These are phyloP conservation scores for Sphecodes monilicornis DNA, from an alignment of 2,888 invertebrate species.

Conservation along the genomic window DNA sequence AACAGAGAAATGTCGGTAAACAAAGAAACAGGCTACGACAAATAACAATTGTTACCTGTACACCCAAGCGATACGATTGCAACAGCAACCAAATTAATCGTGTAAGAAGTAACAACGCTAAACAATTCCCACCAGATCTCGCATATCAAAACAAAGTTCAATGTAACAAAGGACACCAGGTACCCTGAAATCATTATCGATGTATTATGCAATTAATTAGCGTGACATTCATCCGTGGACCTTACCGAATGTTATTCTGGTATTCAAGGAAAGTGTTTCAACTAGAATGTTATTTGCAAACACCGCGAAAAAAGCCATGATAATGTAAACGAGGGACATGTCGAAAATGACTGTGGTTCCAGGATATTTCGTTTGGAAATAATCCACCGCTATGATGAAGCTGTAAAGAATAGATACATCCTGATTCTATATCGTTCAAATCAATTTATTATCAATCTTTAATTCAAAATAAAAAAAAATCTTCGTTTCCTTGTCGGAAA, in stretches of 20 bases:
- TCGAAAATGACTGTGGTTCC: conserved; percentile 95
- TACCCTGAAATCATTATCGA: conserved; percentile 87
- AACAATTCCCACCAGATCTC: conserved; percentile 95
- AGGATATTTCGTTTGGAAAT: conserved; percentile 94
- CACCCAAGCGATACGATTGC: conserved; percentile 95
- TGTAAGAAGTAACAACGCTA: conserved; percentile 91
- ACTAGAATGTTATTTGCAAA: conserved; percentile 93
- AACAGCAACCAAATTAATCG: conserved; percentile 93
- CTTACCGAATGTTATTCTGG: conserved; percentile 94
- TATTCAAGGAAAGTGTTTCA: conserved; percentile 92
- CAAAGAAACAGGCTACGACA: not conserved
- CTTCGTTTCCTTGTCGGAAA: not conserved
- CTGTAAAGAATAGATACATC: conserved; percentile 85
- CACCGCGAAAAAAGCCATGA: conserved; percentile 95
- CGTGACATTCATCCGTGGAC: not conserved
- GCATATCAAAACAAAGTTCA: conserved; percentile 93
- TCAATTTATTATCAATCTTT: not conserved
- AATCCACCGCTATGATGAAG: conserved; percentile 97
- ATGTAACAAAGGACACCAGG: conserved; percentile 91
- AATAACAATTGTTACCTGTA: conserved; percentile 86
- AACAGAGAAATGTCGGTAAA: not conserved
- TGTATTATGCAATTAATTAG: not conserved
- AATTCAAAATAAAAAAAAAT: not conserved
- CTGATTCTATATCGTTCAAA: not conserved
- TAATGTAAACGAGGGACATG: conserved; percentile 96